phyloP scores from a whole-genome alignment of 2,113 vertebrate genomes.

The Ophiodon elongatus region DNA sequence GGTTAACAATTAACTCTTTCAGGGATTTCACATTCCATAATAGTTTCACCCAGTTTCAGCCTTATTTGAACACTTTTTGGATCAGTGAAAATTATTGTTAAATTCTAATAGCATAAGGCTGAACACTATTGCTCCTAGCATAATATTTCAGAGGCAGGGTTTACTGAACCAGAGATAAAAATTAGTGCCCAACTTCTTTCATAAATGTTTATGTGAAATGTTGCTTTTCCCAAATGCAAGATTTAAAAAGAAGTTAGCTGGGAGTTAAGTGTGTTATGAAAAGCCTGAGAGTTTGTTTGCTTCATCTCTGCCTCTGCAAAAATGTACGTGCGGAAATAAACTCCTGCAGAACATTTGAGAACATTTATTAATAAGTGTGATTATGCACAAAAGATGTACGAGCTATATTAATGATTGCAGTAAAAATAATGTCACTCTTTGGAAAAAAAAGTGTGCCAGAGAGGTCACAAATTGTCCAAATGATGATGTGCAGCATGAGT shows the following conservation, averaged over 20 bases:
- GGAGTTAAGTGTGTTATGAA: neutral
- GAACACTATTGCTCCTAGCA: neutral
- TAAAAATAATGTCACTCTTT: neutral
- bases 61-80: neutral
- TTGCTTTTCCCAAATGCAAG: neutral
- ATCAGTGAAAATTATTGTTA: neutral
- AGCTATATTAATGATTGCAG: neutral
- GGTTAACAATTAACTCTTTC: conserved; percentile 19
- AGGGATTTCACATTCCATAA: conserved; percentile 30
- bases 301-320: neutral
- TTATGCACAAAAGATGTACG: neutral
- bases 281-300: neutral
- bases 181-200: conserved; percentile 3
- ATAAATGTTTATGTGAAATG: conserved; percentile 7
- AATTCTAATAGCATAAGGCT: neutral
- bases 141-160: neutral
- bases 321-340: neutral
- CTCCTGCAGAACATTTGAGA: neutral
- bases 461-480: neutral
- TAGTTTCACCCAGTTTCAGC: neutral
- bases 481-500: neutral
- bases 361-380: neutral
- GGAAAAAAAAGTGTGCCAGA: neutral
- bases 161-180: neutral
- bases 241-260: neutral